Percentiles rank a stretch among this genome's conserved stretches.
Conservation (phyloP, 2,797 vertebrate species). For the Austrolebias charrua region DNA sequence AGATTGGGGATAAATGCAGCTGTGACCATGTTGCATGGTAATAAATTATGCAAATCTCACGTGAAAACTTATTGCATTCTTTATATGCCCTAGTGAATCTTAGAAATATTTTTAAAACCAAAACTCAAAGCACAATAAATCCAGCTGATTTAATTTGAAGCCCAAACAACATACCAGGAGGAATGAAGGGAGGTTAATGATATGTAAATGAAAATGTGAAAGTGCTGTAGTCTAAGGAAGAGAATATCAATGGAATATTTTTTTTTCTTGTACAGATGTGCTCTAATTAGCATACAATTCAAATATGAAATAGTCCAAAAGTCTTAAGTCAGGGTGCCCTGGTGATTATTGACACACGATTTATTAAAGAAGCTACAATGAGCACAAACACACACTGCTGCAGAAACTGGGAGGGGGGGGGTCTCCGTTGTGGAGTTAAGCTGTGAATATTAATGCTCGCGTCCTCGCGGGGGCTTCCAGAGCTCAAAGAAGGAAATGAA, state of each 20-base stretch:
- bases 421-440: constrained; percentile 47
- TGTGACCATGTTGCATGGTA: constrained; percentile 6
- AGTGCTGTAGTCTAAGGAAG: constrained; percentile 56
- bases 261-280: constrained; percentile 27
- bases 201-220: constrained; percentile 77
- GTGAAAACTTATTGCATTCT: constrained; percentile 33
- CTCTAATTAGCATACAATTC: constrained; percentile 49
- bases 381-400: constrained; percentile 39
- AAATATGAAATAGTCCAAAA: constrained; percentile 36
- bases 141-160: constrained; percentile 63
- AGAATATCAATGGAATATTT: constrained; percentile 62
- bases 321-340: constrained; percentile 48
- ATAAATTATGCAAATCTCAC: constrained; percentile 30
- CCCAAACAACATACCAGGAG: constrained; percentile 57
- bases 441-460: constrained; percentile 51
- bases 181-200: constrained; percentile 74
- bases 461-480: constrained; percentile 47
- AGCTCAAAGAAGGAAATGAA: constrained; percentile 47
- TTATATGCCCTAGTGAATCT: constrained; percentile 28
- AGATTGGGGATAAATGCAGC: constrained; percentile 45
- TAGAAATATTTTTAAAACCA: constrained; percentile 45
- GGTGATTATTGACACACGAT: constrained; percentile 56
- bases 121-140: constrained; percentile 53
- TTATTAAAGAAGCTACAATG: constrained; percentile 59
- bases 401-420: constrained; percentile 31